phyloP scores from a whole-genome alignment of 1,140 invertebrate genomes.

The Babylonia areolata region DNA sequence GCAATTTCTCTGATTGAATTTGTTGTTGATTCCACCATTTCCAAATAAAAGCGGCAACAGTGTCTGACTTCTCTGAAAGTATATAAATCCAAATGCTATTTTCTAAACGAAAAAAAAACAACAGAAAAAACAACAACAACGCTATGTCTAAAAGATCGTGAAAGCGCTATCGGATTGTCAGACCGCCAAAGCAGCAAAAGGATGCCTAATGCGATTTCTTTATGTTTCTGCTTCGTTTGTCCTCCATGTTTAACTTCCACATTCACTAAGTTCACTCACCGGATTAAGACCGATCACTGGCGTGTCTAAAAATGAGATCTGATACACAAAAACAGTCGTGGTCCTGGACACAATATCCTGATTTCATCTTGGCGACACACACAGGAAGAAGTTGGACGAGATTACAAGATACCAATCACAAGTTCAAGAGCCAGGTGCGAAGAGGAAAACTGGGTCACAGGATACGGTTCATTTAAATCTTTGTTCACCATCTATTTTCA shows the following conservation, averaged over 20 bases:
- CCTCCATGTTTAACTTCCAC: not conserved
- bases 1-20: no score
- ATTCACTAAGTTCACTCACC: not conserved
- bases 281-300: not conserved
- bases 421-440: constrained; percentile 27
- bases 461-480: not conserved
- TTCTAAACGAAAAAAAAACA: no score
- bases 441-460: constrained; percentile 33
- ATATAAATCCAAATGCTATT: no score
- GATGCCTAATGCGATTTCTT: not conserved
- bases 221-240: not conserved
- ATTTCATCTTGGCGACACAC: not conserved
- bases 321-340: not conserved
- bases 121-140: no score
- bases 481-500: not conserved
- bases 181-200: not conserved
- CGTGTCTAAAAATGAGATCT: not conserved
- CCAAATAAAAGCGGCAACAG: no score
- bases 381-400: constrained; percentile 20
- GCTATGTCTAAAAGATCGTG: no score
- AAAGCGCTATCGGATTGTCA: not conserved
- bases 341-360: not conserved
- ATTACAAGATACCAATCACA: not conserved
- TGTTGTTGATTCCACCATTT: no score
- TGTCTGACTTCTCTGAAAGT: no score